Conservation (phyloP, 2,888 invertebrate species). For the Eudemis profundana region DNA sequence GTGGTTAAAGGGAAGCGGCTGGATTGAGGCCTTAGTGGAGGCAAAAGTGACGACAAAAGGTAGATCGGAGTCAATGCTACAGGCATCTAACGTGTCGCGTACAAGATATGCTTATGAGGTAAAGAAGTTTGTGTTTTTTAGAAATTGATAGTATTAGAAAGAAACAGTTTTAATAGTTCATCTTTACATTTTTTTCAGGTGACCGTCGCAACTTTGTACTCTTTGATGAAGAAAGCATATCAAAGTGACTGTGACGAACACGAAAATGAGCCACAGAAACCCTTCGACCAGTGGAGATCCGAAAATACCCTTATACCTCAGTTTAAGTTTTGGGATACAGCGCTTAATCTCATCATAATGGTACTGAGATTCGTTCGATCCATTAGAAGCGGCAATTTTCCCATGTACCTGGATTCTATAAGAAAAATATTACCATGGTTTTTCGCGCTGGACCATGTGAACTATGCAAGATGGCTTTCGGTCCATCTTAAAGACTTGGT, state of each 20-base stretch:
- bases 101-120: constrained; percentile 3
- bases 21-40: not conserved
- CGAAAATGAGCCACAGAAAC: not conserved
- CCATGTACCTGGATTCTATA: not conserved
- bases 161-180: too few relatives aligned
- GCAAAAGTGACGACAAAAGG: not conserved
- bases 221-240: not conserved
- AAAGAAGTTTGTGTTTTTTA: too few relatives aligned
- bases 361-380: not conserved
- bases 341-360: not conserved
- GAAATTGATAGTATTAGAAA: too few relatives aligned
- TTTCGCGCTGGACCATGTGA: constrained; percentile 6
- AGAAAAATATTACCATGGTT: not conserved
- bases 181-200: not conserved
- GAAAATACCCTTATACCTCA: not conserved
- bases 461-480: constrained; percentile 3
- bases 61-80: not conserved
- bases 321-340: not conserved
- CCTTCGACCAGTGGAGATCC: not conserved
- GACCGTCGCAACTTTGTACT: not conserved
- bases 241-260: not conserved
- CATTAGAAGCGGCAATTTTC: not conserved
- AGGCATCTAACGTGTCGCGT: not conserved
- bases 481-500: not conserved
- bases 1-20: constrained; percentile 3